A percentile compares a stretch with the other conserved stretches of the same genome.
Conservation (phyloP, 2,113 vertebrate genomes). For the Neodontobutis hainanensis region DNA sequence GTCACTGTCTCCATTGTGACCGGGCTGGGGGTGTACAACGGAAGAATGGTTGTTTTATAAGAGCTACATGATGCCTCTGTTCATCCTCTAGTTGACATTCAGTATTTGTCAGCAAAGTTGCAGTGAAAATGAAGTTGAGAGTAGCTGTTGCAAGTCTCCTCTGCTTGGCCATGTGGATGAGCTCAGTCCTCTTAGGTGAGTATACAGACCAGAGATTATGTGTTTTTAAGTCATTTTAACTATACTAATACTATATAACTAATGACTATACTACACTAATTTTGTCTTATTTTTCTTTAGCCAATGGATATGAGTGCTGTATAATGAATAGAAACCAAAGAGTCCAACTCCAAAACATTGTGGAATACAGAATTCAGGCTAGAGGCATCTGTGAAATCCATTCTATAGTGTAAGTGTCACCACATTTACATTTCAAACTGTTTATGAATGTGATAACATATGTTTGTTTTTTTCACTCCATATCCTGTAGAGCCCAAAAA, state of each 20-base stretch:
- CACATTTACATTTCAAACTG: background rate
- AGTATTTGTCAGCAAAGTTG: background rate
- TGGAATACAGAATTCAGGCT: constrained; percentile 51
- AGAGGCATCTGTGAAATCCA: constrained; percentile 25
- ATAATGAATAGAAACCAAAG: fast-evolving
- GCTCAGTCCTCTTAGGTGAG: constrained; percentile 53
- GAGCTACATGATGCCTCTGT: background rate
- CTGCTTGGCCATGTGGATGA: constrained; percentile 39
- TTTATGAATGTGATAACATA: too few species aligned
- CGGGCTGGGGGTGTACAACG: background rate
- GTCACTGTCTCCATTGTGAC: constrained; percentile 3
- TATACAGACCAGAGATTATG: constrained; percentile 2
- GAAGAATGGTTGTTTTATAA: constrained; percentile 39
- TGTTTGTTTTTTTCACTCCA: too few species aligned
- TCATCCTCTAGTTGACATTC: background rate
- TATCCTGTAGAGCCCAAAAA: background rate
- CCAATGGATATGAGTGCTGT: constrained; percentile 47
- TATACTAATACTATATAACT: too few species aligned
- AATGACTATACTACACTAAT: background rate
- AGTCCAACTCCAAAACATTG: fast-evolving
- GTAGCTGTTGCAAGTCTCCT: constrained; percentile 37
- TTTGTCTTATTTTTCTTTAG: constrained; percentile 38
- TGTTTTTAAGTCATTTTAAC: background rate
- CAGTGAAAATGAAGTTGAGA: constrained; percentile 49
- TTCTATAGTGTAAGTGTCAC: constrained; percentile 61